These are phyloP conservation scores for Reticulitermes speratus DNA, from an alignment of 1,140 invertebrate genomes.

Conservation along the genomic window DNA sequence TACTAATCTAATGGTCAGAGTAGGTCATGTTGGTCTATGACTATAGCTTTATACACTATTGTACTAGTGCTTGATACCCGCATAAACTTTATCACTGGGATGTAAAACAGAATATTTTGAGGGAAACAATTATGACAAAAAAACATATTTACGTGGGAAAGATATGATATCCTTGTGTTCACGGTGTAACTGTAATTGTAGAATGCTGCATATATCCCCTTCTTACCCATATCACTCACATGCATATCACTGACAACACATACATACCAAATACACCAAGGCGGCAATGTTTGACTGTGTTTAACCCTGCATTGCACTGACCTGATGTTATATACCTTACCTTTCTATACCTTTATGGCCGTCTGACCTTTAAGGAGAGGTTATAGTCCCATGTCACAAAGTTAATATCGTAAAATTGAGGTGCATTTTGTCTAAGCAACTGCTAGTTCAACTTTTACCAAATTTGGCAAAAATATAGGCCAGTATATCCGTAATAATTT, in stretches of 20 bases:
- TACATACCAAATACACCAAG: background rate
- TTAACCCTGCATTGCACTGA: background rate
- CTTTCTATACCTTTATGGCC: background rate
- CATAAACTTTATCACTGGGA: conserved; percentile 7
- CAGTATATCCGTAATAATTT: too few species aligned
- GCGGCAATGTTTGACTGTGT: conserved; percentile 10
- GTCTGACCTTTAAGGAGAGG: too few species aligned
- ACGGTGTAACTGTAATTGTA: background rate
- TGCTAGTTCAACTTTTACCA: too few species aligned
- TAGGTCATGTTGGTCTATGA: background rate
- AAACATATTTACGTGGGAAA: background rate
- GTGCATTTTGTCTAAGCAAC: too few species aligned
- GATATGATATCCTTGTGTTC: background rate
- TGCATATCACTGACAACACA: background rate
- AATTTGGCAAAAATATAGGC: too few species aligned
- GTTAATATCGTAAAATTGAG: too few species aligned
- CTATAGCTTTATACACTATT: conserved; percentile 1
- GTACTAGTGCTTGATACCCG: background rate
- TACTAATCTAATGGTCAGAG: background rate
- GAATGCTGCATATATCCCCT: background rate
- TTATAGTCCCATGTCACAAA: too few species aligned
- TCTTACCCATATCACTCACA: conserved; percentile 11
- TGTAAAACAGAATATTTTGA: background rate
- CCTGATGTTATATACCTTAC: background rate
- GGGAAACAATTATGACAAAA: background rate